Base-by-base conservation (phyloP, 2,888 invertebrate species). In the Pachliopta kotzebuea region DNA sequence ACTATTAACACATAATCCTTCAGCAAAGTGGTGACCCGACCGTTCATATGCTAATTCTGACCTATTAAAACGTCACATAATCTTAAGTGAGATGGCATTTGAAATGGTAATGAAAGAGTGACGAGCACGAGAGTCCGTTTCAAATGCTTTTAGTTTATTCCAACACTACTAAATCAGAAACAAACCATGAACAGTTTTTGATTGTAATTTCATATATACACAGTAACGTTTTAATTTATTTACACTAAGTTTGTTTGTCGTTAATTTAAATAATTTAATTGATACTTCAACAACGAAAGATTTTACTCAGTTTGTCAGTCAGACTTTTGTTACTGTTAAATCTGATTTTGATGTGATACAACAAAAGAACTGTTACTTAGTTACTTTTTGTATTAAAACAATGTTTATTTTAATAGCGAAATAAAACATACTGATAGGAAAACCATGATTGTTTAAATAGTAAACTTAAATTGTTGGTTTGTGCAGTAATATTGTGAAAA, bases 1-100 rank as follows among this genome's bases (percentile, higher is more conserved):
- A 81, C 82, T 83, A 87, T 88, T 86, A 87, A 81, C 87, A 84
- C 84, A 75, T 85, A 83, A 86, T 86, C 84, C 82, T 78, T 85
- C 79, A 83, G 76, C 72, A 69, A 71, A 76, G 76, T 72, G 74
- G 78, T 83, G 83, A 85, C 86, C 85, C 82, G 72, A 73, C 76
- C 80, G 81, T 85, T 86, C 83, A 78, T 85, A 88, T 87, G 87
- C 81, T 83, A 88, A 88, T 88, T 81, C 76, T 80, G 82, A 81
- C 83, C 86, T 83, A 85, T 84, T 85, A 85, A 81, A 80, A 77
- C 76, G 78, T 78, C 81, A 75, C 79, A 78, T 79, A 71, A 84
- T 82, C 81, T 81, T 76, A 71, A 76, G 71, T 75, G 73, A 73
- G 75, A 76, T 75, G 77, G 76, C 77, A 76, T 72, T 73, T 68